phyloP scores from a whole-genome alignment of 2,113 vertebrate species.

The Serinus canaria region DNA sequence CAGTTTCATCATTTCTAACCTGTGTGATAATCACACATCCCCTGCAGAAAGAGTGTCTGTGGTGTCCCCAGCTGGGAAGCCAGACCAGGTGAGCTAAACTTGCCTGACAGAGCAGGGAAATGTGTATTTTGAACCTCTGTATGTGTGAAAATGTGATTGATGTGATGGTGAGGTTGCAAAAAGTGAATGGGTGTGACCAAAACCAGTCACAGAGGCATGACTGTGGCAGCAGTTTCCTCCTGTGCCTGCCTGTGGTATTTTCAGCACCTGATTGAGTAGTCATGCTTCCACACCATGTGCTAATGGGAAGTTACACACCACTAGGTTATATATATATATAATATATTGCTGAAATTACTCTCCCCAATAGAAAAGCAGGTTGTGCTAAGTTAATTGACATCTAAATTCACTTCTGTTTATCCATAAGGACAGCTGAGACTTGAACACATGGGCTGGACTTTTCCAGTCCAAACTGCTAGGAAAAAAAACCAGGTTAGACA shows the following conservation, averaged over 20 bases:
- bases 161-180: neutral
- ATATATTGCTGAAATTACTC: neutral
- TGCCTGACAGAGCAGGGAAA: neutral
- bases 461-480: neutral
- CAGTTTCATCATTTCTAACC: neutral
- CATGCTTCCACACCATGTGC: neutral
- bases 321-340: too few species aligned
- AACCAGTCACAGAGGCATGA: neutral
- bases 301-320: neutral
- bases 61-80: neutral
- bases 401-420: neutral
- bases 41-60: neutral
- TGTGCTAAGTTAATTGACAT: neutral
- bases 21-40: fast-evolving
- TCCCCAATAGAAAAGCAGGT: neutral
- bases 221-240: neutral
- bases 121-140: neutral
- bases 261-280: neutral
- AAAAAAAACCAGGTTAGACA: neutral
- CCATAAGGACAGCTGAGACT: neutral
- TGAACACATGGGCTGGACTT: neutral
- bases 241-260: neutral
- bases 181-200: neutral
- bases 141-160: neutral
- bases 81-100: neutral